Evolutionary conservation across 2,113 vertebrate species (phyloP), one percentile per base, ranked within the genome.

Genomic region (Dasypus novemcinctus): DNA sequence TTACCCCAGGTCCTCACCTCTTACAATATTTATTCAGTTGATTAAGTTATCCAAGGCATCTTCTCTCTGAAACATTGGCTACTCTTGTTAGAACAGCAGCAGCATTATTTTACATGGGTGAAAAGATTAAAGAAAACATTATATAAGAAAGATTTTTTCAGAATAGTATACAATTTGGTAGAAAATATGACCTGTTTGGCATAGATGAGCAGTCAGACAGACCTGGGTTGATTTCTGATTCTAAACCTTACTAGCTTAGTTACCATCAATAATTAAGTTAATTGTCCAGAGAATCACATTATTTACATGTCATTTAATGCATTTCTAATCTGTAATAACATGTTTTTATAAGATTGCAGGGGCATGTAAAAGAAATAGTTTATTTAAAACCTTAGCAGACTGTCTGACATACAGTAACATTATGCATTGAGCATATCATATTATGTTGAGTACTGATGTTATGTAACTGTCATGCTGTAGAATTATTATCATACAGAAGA

Each of bases 101-200:
- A 57, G 46, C 46, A 5, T 17, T 75, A 27, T 21, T 49, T 68
- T 10, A 36, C 25, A 33, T 1, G 0, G 4, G 5, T 27, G 14
- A 33, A 38, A 33, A 36, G 14, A 64, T 38, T 33, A 54, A 64
- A 43, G 43, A 31, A 79, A 38, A 57, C 21, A 57, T 57, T 20
- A 14, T 14, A 38, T 4, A 11, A 64, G 31, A 10, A 80, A 7
- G 4, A 7, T 57, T 52, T 72, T 59, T 36, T 46, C 15, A 49
- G 49, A 29, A 54, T 10, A 14, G 12, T 17, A 36, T 46, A 8
- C 20, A 63, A 69, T 57, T 46, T 86, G 29, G 23, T 12, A 79
- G n/a, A 7, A 31, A 79, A 23, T 13, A 23, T 6, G 3, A 4
- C 11, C 27, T 18, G 7, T 1, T n/a, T 7, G 10, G 1, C 9